These are phyloP conservation scores for Cottus gobio DNA, from an alignment of 2,113 vertebrate species.

Conservation along the genomic window DNA sequence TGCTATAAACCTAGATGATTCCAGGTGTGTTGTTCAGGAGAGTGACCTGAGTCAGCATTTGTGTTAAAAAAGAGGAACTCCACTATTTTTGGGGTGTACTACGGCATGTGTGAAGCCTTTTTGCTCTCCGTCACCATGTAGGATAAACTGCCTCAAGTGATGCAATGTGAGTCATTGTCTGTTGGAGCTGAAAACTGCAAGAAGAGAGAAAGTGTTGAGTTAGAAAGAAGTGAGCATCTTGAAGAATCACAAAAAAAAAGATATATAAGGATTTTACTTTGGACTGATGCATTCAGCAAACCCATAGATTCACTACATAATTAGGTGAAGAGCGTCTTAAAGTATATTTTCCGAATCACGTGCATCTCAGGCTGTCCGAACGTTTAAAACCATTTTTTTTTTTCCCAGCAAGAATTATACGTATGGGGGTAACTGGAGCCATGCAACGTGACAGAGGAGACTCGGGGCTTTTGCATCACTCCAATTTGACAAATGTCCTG, in stretches of 20 bases:
- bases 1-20: background rate
- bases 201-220: background rate
- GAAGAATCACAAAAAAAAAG: too few relatives aligned
- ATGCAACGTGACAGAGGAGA: constrained; percentile 39
- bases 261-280: background rate
- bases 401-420: constrained; percentile 29
- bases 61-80: background rate
- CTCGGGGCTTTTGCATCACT: constrained; percentile 65
- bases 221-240: background rate
- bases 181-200: background rate
- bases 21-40: background rate
- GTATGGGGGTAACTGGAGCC: constrained; percentile 1
- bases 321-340: background rate
- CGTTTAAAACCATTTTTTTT: constrained; percentile 34
- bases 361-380: background rate
- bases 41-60: background rate
- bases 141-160: background rate
- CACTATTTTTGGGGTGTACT: background rate
- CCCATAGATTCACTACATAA: background rate
- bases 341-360: background rate
- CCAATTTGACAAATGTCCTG: constrained; percentile 63
- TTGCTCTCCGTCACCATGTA: background rate
- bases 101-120: background rate
- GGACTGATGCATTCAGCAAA: background rate
- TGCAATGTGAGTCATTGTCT: background rate